A percentile compares a stretch with the other conserved stretches of the same genome.
These are phyloP conservation scores for Spinibarbus caldwelli DNA, from an alignment of 2,797 vertebrate species.

Conservation along the genomic window DNA sequence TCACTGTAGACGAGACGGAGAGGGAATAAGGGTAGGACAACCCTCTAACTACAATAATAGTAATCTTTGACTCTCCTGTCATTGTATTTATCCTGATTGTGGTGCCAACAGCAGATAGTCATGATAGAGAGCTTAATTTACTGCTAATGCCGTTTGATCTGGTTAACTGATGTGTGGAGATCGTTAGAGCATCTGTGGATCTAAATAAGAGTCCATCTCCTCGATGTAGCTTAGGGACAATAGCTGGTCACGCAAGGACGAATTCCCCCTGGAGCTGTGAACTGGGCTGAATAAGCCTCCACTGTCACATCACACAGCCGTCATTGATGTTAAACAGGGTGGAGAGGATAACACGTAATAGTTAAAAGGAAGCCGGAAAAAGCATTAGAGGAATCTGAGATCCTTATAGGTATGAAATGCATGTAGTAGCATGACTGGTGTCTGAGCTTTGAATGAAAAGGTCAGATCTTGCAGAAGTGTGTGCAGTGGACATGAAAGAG, in stretches of 20 bases:
- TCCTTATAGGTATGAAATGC: neutral
- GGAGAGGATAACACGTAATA: constrained; percentile 45
- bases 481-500: neutral
- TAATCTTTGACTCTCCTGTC: constrained; percentile 26
- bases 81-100: constrained; percentile 33
- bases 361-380: neutral
- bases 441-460: neutral
- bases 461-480: neutral
- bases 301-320: constrained; percentile 66
- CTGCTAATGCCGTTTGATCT: constrained; percentile 44
- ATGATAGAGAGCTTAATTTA: constrained; percentile 44
- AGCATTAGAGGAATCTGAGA: constrained; percentile 13
- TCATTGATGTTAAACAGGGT: constrained; percentile 67
- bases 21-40: neutral
- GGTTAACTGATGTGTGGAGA: constrained; percentile 45
- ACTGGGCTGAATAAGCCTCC: constrained; percentile 48
- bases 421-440: constrained; percentile 1
- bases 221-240: constrained; percentile 37
- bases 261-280: constrained; percentile 66
- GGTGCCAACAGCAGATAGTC: constrained; percentile 51
- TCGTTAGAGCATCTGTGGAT: constrained; percentile 48
- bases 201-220: constrained; percentile 54
- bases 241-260: constrained; percentile 67
- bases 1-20: constrained; percentile 15
- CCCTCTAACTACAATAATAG: neutral